Evolutionary conservation across 2,797 vertebrate species (phyloP), one percentile per base, ranked within the genome.

Genomic region (Sparus aurata): DNA sequence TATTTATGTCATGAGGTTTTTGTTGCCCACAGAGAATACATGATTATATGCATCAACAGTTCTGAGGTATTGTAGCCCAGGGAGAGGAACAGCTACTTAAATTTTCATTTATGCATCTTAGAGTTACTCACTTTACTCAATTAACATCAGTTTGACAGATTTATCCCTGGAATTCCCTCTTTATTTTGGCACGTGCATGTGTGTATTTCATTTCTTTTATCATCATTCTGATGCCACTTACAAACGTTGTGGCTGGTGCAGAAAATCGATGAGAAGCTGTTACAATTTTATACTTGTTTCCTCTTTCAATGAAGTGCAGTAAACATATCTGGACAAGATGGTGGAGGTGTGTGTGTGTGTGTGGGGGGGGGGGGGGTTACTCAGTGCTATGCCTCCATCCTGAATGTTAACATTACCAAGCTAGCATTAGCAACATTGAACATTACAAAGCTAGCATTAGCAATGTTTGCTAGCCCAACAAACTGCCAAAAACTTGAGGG

Each of bases 1-100:
- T 77, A 79, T 82, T 80, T 71, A 79, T 87, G 70, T 83, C 52
- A n/a, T 18, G 30, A 55, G 63, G 45, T 81, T 83, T 81, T 66
- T 54, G 80, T 69, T 76, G 61, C 49, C 72, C 62, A 7, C 27
- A 59, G 82, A 75, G 80, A 76, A 64, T 30, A 58, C 49, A 83
- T 4, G 30, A 81, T 84, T 80, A 75, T 80, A 69, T 76, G 77
- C 75, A 84, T 17, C 75, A 65, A 61, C 34, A 25, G 54, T 47
- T 72, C 59, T 59, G 65, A 57, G 72, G 62, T 60, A 67, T 43
- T 73, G 25, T n/a, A 69, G 47, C 73, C 60, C 17, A 16, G 67
- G 46, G 66, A 76, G 5, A 71, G 20, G 20, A 69, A 49, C 41
- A 20, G 25, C 66, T 38, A 13, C 59, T 75, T 84, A 34, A 34